Evolutionary conservation across 2,797 vertebrate species (phyloP), one percentile per base, ranked within the genome.

Genomic region (Monodelphis domestica): DNA sequence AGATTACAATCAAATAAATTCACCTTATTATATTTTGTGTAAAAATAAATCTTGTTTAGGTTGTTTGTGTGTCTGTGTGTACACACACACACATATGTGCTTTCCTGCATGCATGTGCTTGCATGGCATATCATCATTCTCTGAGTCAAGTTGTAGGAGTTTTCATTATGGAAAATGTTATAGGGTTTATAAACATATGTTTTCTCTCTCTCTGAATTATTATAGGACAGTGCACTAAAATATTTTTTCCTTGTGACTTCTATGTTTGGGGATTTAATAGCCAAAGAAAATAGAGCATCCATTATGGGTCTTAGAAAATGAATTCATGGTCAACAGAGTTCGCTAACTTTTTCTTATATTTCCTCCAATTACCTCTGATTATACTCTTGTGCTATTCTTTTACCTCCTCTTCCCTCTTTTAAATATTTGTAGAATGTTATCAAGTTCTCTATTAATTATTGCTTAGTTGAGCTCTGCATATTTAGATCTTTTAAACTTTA

Each of bases 11-110:
- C 33, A 84, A 87, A 53, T 91, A 91, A 94, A 89, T 0, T 90
- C 11, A 0, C 89, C 14, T 38, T 29, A 91, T 33, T 88, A 2
- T 78, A 2, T 91, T 96, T 96, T 94, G 87, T 57, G 54, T 59
- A 7, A 87, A 51, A 87, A 91, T 95, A 84, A 88, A 94, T 96
- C 94, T 91, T 96, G 57, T 87, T 91, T 91, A 84, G 38, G 38
- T 29, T 56, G 24, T 56, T 6, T 28, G 29, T 56, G 55, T 28
- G 5, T 29, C 6, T 84, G 38, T 84, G 38, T 84, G 9, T 38
- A 24, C 28, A 17, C 70, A 2, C 38, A 2, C 50, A 17, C 70
- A 2, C 38, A 2, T 50, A 24, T 45, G 38, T n/a, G n/a, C n/a
- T n/a, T 12, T 0, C 3, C 0, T 33, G 9, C 21, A 84, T 10